phyloP scores from a whole-genome alignment of 2,797 vertebrate species.

The Urophycis tenuis region DNA sequence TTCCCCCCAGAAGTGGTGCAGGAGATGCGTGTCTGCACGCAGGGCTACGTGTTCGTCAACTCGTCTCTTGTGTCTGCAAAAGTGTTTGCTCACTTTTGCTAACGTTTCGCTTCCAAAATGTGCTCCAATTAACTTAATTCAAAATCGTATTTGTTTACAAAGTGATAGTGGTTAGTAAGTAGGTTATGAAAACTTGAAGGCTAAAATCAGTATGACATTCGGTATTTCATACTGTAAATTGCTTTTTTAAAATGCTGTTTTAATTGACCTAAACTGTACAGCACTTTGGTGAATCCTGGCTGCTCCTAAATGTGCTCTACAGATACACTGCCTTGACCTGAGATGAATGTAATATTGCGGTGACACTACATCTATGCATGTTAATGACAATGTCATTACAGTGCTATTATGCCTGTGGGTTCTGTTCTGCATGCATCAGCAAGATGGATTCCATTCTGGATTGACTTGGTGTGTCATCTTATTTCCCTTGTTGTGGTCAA shows the following conservation, averaged over 20 bases:
- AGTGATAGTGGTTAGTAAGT: neutral
- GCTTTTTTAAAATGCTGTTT: too few species aligned
- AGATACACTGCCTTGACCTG: neutral
- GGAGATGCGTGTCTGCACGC: neutral
- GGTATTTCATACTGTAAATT: too few species aligned
- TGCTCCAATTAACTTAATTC: neutral
- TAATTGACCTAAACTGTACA: neutral
- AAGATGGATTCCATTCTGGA: neutral
- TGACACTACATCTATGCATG: neutral
- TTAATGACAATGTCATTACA: neutral
- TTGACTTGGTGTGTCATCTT: neutral
- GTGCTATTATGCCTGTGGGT: neutral
- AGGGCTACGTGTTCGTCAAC: neutral
- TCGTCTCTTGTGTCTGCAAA: neutral
- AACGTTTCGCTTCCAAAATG: neutral
- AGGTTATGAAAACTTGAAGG: neutral
- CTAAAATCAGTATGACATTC: neutral
- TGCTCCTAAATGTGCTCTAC: neutral
- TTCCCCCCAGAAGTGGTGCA: neutral
- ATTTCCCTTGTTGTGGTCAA: neutral
- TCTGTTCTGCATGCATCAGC: neutral
- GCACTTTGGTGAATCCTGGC: neutral
- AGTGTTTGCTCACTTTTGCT: neutral
- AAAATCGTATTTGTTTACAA: neutral
- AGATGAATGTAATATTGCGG: neutral